Evolutionary conservation across 1,140 invertebrate genomes (phyloP), one percentile per base, ranked within the genome.

Genomic region (Oedothorax gibbosus): DNA sequence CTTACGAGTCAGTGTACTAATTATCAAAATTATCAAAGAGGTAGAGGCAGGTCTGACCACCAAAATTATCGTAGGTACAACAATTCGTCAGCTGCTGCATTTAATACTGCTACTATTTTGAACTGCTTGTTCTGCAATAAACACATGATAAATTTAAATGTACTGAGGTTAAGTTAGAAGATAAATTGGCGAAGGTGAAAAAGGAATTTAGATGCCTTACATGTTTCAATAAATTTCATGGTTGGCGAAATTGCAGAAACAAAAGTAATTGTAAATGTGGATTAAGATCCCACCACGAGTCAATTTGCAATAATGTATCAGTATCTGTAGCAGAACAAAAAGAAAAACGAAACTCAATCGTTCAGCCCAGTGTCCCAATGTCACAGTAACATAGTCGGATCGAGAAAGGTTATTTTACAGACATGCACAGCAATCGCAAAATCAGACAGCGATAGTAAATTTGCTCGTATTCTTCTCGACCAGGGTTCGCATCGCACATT

Each of bases 241-340:
- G 12, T 62, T 62, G 57, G 57, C 57, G 57, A 15, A 15, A 15
- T 3, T 62, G 2, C 2, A 2, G 6, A 62, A 62, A 62, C 57
- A 62, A 2, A 62, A 62, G 12, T 18, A 62, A 15, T 62, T 62
- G 57, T 62, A 62, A 62, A 62, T 62, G 57, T 62, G 57, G 57
- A 15, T 62, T 18, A 3, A 62, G 57, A 62, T 62, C 57, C 18
- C 57, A 62, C 57, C 2, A 62, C 18, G 57, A 62, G 57, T 62
- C 57, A 62, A 62, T 62, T 62, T 62, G 57, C 18, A 62, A 62
- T 62, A 12, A 18, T 62, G 57, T 62, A 62, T 62, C 57, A 62
- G 57, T 3, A 62, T 62, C n/a, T n/a, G 35, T 35, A 35, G 2
- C 35, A 62, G 57, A 62, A 62, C 57, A 62, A 62, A 62, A 62